Conservation (phyloP, 2,888 invertebrate species). For the Brenthis daphne region DNA sequence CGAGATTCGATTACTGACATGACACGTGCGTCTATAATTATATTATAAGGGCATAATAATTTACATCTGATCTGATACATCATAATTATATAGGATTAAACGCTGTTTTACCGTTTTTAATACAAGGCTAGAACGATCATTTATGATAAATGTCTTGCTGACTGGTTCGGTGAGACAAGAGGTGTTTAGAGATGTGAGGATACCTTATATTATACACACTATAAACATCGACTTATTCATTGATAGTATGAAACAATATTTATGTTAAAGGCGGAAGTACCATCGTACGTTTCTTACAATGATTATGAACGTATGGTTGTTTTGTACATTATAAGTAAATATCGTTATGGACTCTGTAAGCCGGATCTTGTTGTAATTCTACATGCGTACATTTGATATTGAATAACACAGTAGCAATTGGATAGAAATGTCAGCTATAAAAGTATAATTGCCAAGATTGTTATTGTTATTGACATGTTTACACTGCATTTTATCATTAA, state of each 20-base stretch:
- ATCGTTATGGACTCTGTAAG: constrained; percentile 20
- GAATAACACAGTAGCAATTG: neutral
- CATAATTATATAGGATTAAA: constrained; percentile 50
- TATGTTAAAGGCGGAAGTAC: constrained; percentile 12
- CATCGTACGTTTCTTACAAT: constrained; percentile 13
- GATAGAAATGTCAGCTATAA: neutral
- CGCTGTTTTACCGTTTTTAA: constrained; percentile 35
- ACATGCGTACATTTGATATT: constrained; percentile 5
- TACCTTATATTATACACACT: neutral
- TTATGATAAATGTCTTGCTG: constrained; percentile 18
- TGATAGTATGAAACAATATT: constrained; percentile 13
- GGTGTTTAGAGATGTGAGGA: constrained; percentile 6
- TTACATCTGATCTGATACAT: constrained; percentile 39
- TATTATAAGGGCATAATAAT: constrained; percentile 21
- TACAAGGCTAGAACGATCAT: constrained; percentile 6
- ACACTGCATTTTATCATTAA: neutral
- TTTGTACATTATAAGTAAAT: constrained; percentile 12
- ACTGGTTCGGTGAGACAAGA: constrained; percentile 11
- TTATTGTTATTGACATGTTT: neutral
- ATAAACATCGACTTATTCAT: constrained; percentile 12
- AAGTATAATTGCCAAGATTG: neutral
- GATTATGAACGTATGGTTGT: constrained; percentile 10
- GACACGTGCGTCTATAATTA: constrained; percentile 43
- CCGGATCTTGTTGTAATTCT: constrained; percentile 34
- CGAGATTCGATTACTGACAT: constrained; percentile 59